A percentile compares a stretch with the other conserved stretches of the same genome.
Conservation (phyloP, 2,113 vertebrate species). For the Siniperca chuatsi region DNA sequence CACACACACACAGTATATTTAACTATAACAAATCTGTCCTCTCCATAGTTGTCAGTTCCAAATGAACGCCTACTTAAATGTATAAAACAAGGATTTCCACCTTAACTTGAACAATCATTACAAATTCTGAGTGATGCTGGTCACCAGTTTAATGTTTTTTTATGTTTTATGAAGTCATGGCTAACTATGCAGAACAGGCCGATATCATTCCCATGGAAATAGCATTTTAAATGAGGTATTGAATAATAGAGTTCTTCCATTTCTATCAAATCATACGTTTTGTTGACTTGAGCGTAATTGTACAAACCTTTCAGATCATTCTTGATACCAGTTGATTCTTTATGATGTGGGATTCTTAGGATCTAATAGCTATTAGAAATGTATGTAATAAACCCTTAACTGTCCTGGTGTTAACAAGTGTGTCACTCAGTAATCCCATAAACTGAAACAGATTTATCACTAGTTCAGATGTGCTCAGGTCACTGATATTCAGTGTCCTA, state of each 20-base stretch:
- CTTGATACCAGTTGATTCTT: background rate
- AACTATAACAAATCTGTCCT: background rate
- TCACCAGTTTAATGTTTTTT: background rate
- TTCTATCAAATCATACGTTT: background rate
- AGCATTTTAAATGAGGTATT: background rate
- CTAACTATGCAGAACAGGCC: background rate
- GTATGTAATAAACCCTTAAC: background rate
- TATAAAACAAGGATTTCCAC: background rate
- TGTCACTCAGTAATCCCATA: background rate
- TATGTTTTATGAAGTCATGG: background rate
- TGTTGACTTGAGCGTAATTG: background rate
- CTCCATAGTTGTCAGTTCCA: background rate
- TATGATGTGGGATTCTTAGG: background rate
- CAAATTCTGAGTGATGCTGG: background rate
- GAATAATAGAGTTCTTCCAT: background rate
- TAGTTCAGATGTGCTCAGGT: background rate
- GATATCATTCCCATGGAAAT: background rate
- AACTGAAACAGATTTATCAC: background rate
- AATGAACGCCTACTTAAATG: background rate
- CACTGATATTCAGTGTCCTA: conserved; percentile 3
- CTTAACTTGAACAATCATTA: background rate
- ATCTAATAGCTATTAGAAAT: background rate
- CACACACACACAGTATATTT: background rate
- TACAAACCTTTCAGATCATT: background rate
- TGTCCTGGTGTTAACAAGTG: background rate